These are phyloP conservation scores for Pseudoips prasinana DNA, from an alignment of 2,888 invertebrate species.

Conservation along the genomic window DNA sequence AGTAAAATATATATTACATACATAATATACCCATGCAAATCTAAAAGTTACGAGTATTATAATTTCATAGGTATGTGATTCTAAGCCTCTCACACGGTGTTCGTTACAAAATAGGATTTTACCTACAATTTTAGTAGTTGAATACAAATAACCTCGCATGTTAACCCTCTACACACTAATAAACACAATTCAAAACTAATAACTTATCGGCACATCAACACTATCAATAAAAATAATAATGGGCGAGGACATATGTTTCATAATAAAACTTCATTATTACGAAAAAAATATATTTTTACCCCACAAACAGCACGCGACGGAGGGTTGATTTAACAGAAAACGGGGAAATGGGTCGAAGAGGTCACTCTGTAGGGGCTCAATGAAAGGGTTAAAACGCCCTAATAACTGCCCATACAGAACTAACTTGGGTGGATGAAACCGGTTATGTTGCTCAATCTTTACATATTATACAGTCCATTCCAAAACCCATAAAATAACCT, in stretches of 20 bases:
- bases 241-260: slow-evolving; percentile 54
- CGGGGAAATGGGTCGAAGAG: slow-evolving; percentile 64
- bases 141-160: too few species aligned
- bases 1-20: too few species aligned
- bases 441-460: slow-evolving; percentile 13
- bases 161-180: too few species aligned
- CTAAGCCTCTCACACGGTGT: too few species aligned
- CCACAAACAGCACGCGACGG: slow-evolving; percentile 57
- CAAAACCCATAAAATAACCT: too few species aligned
- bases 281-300: slow-evolving; percentile 61
- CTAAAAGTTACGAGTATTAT: too few species aligned
- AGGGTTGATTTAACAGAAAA: slow-evolving; percentile 61
- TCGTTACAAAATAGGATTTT: too few species aligned
- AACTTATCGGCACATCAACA: slow-evolving; percentile 53
- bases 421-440: slow-evolving; percentile 22
- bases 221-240: slow-evolving; percentile 50
- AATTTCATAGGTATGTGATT: too few species aligned
- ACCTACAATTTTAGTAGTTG: too few species aligned
- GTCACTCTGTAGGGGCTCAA: slow-evolving; percentile 54
- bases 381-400: slow-evolving; percentile 71
- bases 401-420: slow-evolving; percentile 59
- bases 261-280: slow-evolving; percentile 59
- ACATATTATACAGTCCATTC: too few species aligned
- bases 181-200: slow-evolving; percentile 44
- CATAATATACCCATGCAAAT: too few species aligned